Evolutionary conservation across 2,797 vertebrate genomes (phyloP).

Genomic region (Triplophysa bombifrons): DNA sequence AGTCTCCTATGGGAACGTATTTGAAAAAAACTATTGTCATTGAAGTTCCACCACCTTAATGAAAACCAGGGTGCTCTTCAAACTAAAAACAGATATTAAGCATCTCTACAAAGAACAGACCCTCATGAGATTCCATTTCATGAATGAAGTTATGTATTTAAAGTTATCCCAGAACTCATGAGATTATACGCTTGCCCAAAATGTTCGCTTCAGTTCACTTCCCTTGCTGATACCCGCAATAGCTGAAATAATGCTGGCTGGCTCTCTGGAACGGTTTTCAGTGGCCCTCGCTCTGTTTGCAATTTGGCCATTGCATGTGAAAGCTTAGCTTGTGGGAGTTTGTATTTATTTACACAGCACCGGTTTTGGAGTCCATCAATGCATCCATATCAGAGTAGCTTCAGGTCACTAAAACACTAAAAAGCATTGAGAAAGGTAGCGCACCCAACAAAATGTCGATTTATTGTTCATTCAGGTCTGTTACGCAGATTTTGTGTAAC

Average conservation of each 20-base stretch:
- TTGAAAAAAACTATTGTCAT: background rate
- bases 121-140: background rate
- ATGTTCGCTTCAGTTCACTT: background rate
- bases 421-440: background rate
- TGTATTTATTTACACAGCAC: constrained; percentile 6
- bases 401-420: background rate
- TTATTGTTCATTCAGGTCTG: background rate
- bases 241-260: background rate
- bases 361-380: background rate
- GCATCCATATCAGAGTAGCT: background rate
- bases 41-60: background rate
- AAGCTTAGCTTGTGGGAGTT: background rate
- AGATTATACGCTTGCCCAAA: background rate
- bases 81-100: constrained; percentile 6
- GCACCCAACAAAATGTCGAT: background rate
- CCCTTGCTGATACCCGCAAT: background rate
- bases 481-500: background rate
- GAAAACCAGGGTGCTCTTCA: background rate
- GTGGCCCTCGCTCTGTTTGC: background rate
- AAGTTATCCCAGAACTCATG: constrained; percentile 1
- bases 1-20: background rate
- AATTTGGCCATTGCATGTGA: constrained; percentile 3
- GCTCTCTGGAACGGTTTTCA: background rate
- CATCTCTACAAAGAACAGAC: background rate
- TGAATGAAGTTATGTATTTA: constrained; percentile 16